Evolutionary conservation across 2,888 invertebrate species (phyloP), one percentile per base, ranked within the genome.

Genomic region (Trichogramma dendrolimi): DNA sequence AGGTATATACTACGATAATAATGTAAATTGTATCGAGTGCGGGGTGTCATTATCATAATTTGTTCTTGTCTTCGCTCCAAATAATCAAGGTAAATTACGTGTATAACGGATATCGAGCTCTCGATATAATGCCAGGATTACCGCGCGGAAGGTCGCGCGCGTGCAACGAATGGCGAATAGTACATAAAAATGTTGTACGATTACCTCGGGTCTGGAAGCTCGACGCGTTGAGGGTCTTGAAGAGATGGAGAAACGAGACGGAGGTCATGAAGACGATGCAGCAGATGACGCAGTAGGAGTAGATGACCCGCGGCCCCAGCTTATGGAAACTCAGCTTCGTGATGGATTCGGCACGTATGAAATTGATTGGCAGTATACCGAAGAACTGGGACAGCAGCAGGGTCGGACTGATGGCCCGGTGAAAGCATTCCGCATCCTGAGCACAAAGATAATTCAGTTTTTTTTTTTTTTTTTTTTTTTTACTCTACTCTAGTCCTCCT

Each of bases 361-460:
- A 74, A 2, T 60, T 54, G 4, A 79, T 62, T 0, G 79, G 79
- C 27, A 79, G 67, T 1, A 79, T 6, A 4, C 79, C 79, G 49
- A 79, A 79, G 58, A 72, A 67, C 68, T 79, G 79, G 4, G 79
- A 77, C 6, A 73, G n/a, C 4, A 62, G 58, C 52, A 79, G 67
- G 58, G 73, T 68, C 0, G 69, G 67, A 1, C 73, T 66, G 5
- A 77, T 72, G 4, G 78, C 75, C 43, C 71, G 66, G 53, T 79
- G 75, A 65, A 79, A 79, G 53, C 71, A 72, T 66, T 77, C 75
- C 10, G 69, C 65, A 57, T 73, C 70, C 77, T 78, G 27, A n/a
- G 50, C 49, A 50, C 27, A 55, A 55, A 51, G 7, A 44, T 44
- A 44, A 14, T n/a, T n/a, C n/a, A n/a, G n/a, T n/a, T n/a, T n/a